Evolutionary conservation across 2,888 invertebrate species (phyloP), one percentile per base, ranked within the genome.

Genomic region (Molorchus minor): DNA sequence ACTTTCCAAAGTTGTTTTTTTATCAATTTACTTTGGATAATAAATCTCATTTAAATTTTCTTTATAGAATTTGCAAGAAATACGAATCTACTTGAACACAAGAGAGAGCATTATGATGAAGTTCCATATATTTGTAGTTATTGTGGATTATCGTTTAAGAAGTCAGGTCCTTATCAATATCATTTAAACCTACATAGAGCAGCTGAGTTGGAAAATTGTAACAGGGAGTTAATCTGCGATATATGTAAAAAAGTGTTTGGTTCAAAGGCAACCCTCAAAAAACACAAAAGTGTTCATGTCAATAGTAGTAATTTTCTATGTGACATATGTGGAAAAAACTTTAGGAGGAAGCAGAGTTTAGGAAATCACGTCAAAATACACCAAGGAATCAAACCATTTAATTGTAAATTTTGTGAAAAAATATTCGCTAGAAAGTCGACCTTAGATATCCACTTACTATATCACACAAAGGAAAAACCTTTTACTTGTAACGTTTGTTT

Each of bases 391-490:
- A 49, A 40, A 40, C 21, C 40, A 1, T 49, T 49, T 38, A 25
- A 38, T n/a, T 49, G 49, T 38, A 12, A 3, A 38, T 38, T 38
- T 49, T 49, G 49, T 49, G 38, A 38, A 5, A 49, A 38, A 25
- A 16, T 15, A 5, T 49, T 49, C 15, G 38, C 49, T n/a, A 38
- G 49, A 10, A 49, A 49, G 13, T 49, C 49, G 8, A 38, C 38
- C 3, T 49, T 49, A 38, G 10, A 49, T 21, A 38, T 49, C 15
- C 49, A 49, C 15, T 21, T n/a, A 12, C 17, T 49, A 7, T 25
- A 25, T 40, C 49, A 49, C 25, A 49, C 49, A n/a, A 49, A 49
- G 29, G 49, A 49, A 29, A 49, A 49, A 25, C 49, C 49, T 5
- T 49, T 38, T 40, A 49, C 36, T 36, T 49, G 49, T 16, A 35